Base-by-base conservation (phyloP, 2,113 vertebrate species). In the Sylvia atricapilla region DNA sequence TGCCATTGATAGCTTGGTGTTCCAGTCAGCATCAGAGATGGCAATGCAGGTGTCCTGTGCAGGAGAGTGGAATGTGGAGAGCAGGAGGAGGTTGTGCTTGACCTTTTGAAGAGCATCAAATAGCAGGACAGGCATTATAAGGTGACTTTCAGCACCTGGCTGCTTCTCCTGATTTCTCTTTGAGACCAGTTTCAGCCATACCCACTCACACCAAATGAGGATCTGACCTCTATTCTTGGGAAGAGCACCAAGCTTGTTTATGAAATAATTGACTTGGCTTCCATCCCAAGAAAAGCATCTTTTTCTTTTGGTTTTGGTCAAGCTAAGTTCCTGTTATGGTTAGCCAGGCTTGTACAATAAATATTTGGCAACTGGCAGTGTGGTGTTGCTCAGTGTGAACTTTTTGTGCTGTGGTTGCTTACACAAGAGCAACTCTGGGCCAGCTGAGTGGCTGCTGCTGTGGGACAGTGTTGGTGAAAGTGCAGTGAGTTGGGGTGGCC, bases 301-400 rank as follows among this genome's bases (percentile, higher is more conserved):
- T 77, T 91, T 94, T 60, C 68, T 88, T 90, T 92, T 2, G 15
- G 67, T 69, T 94, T 93, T 58, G 37, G 37, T 88, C 73, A 68
- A 50, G 31, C 30, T 73, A 43, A 64, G 56, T 90, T 95, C 76
- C 83, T 52, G 50, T 94, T 94, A 90, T 92, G 94, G 86, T 96
- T 87, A 94, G 73, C 59, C 72, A 68, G 52, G 35, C 84, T 93
- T 75, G 52, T 93, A 89, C 64, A 84, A 75, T 66, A 95, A 95
- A 82, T 69, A 82, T 93, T 90, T 91, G 92, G 79, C 89, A 95
- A 94, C 12, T 39, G 49, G 37, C 44, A 53, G 15, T 2, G 13
- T 39, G 49, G 46, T 86, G 49, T 60, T 93, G 64, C 64, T 89
- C 60, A 30, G 64, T 1, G 14, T 82, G 87, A 92, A 68, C 43